Evolutionary conservation across 2,888 invertebrate species (phyloP), one percentile per base, ranked within the genome.

Genomic region (Himalopsyche kuldschensis): DNA sequence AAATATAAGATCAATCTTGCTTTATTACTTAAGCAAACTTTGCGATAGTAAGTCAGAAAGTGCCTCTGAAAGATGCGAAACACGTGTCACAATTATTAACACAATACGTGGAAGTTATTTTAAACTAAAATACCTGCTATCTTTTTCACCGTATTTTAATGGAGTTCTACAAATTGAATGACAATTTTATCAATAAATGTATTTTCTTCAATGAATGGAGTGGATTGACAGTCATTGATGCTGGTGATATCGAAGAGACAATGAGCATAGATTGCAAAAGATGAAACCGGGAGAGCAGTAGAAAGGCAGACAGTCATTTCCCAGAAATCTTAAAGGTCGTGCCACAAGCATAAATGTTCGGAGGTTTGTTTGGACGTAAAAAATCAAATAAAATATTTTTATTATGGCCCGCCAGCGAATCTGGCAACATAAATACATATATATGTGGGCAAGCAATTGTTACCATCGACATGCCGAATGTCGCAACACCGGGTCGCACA

Each of bases 341-440:
- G 84, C 84, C 78, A 77, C 75, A 69, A 79, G 78, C 84, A 75
- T 82, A 76, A 63, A 78, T 63, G 77, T 55, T 63, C 78, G 69
- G 77, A 80, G 63, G 77, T 84, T 82, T 77, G 77, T 77, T 63
- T 80, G 69, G 77, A 80, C 79, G 80, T 84, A 84, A 84, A 84
- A 84, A 79, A 63, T 35, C 78, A 82, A 82, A 84, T 84, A 84
- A 84, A 82, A 82, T 48, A 82, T 79, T 79, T 77, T 69, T 84
- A 76, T 80, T 78, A 81, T 81, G 35, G 79, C 79, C 79, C 75
- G 77, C 79, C 75, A 79, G 63, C 48, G 82, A 82, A 78, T 35
- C 32, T 77, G 80, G 75, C 76, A 20, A 75, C 20, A 55, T 55
- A 55, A 20, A 55, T 55, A 55, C n/a, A 55, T 55, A 76, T 78